Evolutionary conservation across 2,888 invertebrate genomes (phyloP).

Genomic region (Junonia oenone): DNA sequence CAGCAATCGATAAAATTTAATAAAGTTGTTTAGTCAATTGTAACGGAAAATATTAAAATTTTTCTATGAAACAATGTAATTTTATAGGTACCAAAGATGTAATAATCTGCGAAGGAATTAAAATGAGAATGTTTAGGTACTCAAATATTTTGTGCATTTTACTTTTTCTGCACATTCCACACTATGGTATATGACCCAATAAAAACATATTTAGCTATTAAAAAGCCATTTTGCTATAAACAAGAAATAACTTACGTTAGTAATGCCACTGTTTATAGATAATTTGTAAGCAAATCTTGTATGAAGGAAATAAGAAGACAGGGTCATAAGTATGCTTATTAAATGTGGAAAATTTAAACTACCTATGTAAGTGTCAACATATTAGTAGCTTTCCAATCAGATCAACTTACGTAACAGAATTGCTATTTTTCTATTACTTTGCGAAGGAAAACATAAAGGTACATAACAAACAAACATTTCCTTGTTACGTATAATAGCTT

Average conservation of each 20-base stretch:
- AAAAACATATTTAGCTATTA: conserved; percentile 3
- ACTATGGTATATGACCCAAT: not conserved
- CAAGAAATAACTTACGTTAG: conserved; percentile 5
- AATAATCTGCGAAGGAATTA: too few relatives aligned
- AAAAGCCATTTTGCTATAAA: not conserved
- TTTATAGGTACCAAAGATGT: not conserved
- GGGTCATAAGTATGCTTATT: conserved; percentile 11
- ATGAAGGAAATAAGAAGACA: conserved; percentile 12
- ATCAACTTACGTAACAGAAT: not conserved
- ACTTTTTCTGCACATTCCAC: not conserved
- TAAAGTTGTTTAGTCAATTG: conserved; percentile 33
- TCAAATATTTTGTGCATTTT: not conserved
- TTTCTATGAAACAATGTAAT: not conserved
- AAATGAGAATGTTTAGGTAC: too few relatives aligned
- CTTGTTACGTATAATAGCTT: not conserved
- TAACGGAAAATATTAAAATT: conserved; percentile 33
- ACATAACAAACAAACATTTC: not conserved
- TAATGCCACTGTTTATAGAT: conserved; percentile 11
- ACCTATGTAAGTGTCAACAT: too few relatives aligned
- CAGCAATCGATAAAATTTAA: conserved; percentile 33
- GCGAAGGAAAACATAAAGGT: not conserved
- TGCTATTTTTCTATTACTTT: not conserved
- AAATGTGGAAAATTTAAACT: conserved; percentile 8
- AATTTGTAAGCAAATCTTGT: conserved; percentile 16
- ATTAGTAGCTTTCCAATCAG: not conserved